phyloP scores from a whole-genome alignment of 2,797 vertebrate species.

The Rhadinocentrus ornatus region DNA sequence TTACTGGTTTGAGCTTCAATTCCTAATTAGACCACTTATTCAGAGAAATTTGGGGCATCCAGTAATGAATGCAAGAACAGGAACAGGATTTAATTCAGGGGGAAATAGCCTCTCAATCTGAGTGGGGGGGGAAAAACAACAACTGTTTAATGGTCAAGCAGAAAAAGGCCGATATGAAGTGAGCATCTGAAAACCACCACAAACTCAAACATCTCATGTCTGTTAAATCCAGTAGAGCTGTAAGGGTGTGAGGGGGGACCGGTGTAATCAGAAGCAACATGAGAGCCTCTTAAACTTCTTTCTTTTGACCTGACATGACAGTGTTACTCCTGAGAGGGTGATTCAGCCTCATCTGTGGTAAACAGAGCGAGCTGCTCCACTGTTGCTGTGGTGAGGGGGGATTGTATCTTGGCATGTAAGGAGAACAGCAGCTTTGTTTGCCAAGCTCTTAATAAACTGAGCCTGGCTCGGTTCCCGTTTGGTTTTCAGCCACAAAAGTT shows the following conservation, averaged over 20 bases:
- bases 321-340: background rate
- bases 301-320: slow-evolving; percentile 28
- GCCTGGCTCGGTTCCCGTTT: slow-evolving; percentile 2
- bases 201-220: slow-evolving; percentile 1
- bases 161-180: background rate
- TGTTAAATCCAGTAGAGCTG: background rate
- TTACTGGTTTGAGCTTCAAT: background rate
- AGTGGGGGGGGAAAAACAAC: background rate
- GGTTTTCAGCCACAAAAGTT: slow-evolving; percentile 15
- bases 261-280: background rate
- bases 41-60: background rate
- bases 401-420: slow-evolving; percentile 18
- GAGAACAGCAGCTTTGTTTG: slow-evolving; percentile 41
- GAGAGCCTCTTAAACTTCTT: slow-evolving; percentile 5
- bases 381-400: slow-evolving; percentile 37
- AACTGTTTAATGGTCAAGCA: background rate
- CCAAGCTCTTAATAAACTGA: slow-evolving; percentile 40
- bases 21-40: background rate
- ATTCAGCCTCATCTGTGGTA: slow-evolving; percentile 14
- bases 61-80: background rate
- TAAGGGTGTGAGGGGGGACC: background rate
- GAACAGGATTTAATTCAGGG: background rate
- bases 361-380: slow-evolving; percentile 4
- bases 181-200: background rate
- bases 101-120: background rate